A percentile compares a stretch with the other conserved stretches of the same genome.
Conservation (phyloP, 2,888 invertebrate species). For the Trachelus stipa region DNA sequence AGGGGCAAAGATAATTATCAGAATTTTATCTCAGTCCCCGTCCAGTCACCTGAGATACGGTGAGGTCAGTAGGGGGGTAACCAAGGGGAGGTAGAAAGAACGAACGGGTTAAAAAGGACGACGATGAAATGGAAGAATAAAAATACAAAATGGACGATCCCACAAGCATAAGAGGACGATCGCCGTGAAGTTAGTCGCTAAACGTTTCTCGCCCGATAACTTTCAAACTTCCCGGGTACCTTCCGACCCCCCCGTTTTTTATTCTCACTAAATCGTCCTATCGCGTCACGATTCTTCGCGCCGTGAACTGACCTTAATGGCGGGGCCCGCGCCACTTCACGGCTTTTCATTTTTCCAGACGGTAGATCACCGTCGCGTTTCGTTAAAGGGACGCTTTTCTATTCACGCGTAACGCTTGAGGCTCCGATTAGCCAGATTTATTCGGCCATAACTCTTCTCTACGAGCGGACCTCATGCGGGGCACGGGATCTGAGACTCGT, state of each 20-base stretch:
- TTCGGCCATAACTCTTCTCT: constrained; percentile 34
- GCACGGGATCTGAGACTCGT: background rate
- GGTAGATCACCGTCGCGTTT: constrained; percentile 46
- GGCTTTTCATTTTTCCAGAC: constrained; percentile 41
- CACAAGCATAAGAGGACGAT: background rate
- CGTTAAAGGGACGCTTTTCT: constrained; percentile 31
- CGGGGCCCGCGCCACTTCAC: constrained; percentile 25
- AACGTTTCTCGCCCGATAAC: background rate
- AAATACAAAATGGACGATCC: too few relatives aligned
- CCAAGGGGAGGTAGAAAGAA: background rate
- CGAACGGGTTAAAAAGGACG: constrained; percentile 20
- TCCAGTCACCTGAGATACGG: too few relatives aligned
- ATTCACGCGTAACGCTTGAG: constrained; percentile 36
- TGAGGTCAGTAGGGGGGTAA: background rate
- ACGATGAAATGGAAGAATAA: constrained; percentile 29
- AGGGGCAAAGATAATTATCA: too few relatives aligned
- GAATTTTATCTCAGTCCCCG: too few relatives aligned
- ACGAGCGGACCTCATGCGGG: constrained; percentile 28
- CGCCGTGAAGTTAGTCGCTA: background rate
- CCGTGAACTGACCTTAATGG: background rate
- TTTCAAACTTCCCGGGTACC: background rate
- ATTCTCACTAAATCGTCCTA: too few relatives aligned
- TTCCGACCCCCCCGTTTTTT: too few relatives aligned
- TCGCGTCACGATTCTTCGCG: too few relatives aligned
- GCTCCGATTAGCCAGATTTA: constrained; percentile 28